Conservation (phyloP, 30 jellyfish, hydroid and myxozoan genomes). For the Aurelia sp. region DNA sequence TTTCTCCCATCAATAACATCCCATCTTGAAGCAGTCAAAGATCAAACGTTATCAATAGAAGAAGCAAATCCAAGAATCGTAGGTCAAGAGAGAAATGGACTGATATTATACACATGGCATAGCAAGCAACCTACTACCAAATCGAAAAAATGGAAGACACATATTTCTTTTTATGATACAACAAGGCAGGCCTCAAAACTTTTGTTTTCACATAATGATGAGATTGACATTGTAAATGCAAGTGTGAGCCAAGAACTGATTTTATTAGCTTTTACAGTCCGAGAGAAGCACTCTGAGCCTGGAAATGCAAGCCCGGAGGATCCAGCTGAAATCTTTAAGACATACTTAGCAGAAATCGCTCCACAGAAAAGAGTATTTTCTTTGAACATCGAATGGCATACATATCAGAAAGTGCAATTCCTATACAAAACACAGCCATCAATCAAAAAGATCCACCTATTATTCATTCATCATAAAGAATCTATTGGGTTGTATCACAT, state of each 20-base stretch:
- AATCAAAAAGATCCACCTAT: slow-evolving; percentile 30
- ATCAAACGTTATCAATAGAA: slow-evolving; percentile 1
- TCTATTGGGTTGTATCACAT: slow-evolving; percentile 78
- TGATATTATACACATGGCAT: slow-evolving; percentile 69
- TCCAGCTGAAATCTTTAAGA: slow-evolving; percentile 48
- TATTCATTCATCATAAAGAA: slow-evolving; percentile 83
- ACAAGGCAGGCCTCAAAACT: slow-evolving; percentile 19
- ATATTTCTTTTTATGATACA: slow-evolving; percentile 72
- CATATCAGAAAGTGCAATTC: slow-evolving; percentile 87
- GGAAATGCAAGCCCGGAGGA: slow-evolving; percentile 51
- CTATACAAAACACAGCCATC: slow-evolving; percentile 33
- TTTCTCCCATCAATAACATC: slow-evolving; percentile 39
- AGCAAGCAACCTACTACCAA: slow-evolving; percentile 6
- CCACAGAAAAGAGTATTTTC: slow-evolving; percentile 87
- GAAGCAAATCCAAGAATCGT: slow-evolving; percentile 57
- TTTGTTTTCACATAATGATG: slow-evolving; percentile 70
- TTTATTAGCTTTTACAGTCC: slow-evolving; percentile 76
- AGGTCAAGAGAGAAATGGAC: slow-evolving; percentile 85
- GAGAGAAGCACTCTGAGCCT: slow-evolving; percentile 34
- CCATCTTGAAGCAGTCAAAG: slow-evolving; percentile 24
- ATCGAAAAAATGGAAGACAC: slow-evolving; percentile 43
- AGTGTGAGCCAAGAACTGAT: slow-evolving; percentile 65
- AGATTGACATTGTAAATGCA: slow-evolving; percentile 75
- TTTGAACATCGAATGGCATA: slow-evolving; percentile 82
- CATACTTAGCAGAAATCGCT: slow-evolving; percentile 87